Evolutionary conservation across 2,113 vertebrate genomes (phyloP).

Genomic region (Ammodytes dubius): DNA sequence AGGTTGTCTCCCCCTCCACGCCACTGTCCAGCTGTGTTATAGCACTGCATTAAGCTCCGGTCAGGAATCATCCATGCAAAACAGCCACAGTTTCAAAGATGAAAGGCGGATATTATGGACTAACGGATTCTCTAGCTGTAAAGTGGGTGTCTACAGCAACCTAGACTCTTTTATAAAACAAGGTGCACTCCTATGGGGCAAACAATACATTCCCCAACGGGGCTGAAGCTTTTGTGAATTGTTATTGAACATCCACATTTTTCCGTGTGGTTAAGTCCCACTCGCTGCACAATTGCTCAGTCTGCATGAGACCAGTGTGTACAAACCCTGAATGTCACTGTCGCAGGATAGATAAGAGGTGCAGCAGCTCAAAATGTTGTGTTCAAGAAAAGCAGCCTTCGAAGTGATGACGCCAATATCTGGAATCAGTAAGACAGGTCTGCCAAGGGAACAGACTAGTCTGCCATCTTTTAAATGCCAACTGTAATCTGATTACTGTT

Average conservation of each 20-base stretch:
- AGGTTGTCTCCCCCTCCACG: not conserved
- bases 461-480: not conserved
- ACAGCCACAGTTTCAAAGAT: not conserved
- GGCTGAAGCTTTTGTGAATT: not conserved
- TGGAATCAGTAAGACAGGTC: not conserved
- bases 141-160: not conserved
- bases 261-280: not conserved
- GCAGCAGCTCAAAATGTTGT: not conserved
- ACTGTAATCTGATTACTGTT: not conserved
- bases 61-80: constrained; percentile 10
- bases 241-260: not conserved
- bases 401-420: not conserved
- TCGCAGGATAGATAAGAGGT: not conserved
- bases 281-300: not conserved
- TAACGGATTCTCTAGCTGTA: constrained; percentile 3
- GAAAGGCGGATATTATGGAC: not conserved
- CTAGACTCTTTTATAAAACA: not conserved
- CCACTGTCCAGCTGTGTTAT: not conserved
- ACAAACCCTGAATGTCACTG: not conserved
- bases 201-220: not conserved
- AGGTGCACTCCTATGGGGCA: not conserved
- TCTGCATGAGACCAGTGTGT: not conserved
- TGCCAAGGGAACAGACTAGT: not conserved
- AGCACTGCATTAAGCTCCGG: not conserved
- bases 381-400: not conserved